Base-by-base conservation (phyloP, 2,888 invertebrate species). In the Ernsta delagoae region DNA sequence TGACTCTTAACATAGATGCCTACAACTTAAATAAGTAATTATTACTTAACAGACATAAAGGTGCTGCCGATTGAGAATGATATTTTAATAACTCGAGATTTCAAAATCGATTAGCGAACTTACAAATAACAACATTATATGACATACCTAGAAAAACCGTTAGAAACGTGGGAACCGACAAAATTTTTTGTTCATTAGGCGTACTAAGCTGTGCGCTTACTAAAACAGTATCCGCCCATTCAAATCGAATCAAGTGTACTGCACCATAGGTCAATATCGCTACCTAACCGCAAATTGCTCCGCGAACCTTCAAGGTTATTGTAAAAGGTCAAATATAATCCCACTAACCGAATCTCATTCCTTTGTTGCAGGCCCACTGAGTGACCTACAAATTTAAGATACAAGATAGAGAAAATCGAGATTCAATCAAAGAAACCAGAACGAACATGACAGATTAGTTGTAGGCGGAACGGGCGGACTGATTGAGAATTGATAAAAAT, bases 301-400 rank as follows among this genome's bases (percentile, higher is more conserved):
- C 45, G 61, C 66, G 45, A 54, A 72, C 73, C 74, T 66, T 75
- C 83, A 83, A 83, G 82, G 82, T 79, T 77, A 77, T 74, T 74
- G 70, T 70, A 77, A 79, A 82, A 85, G 83, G 83, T 83, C 79
- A 79, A 78, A 76, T 73, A 74, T 73, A 77, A 79, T 77, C 77
- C 76, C 75, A 78, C 78, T 80, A 79, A 81, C 74, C 75, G 54
- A 67, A 67, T 75, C 73, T 73, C 74, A 76, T 77, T 82, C 77
- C 77, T 80, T 84, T 86, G 84, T 86, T 86, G 71, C 85, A 86
- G 85, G 76, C 79, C 73, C 73, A 75, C 72, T 72, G 71, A 79
- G 64, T 75, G 70, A 73, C 77, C 75, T 79, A 79, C 75, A 70
- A 71, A 76, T 79, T 70, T 70, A 69, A 78, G 75, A 81, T 78